phyloP scores from a whole-genome alignment of 2,797 vertebrate species.

The Rhodeus uyekii region DNA sequence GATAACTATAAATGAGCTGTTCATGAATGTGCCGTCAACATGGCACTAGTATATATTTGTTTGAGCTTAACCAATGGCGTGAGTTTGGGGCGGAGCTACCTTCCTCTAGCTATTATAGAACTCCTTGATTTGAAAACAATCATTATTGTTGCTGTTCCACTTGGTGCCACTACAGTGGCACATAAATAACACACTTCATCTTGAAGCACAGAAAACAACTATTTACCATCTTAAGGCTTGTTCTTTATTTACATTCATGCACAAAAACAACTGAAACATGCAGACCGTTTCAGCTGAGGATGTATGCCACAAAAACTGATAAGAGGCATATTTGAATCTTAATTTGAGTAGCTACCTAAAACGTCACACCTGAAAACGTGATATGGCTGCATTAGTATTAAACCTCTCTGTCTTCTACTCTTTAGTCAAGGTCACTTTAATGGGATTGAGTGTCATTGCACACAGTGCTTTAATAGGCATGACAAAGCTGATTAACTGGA shows the following conservation, averaged over 20 bases:
- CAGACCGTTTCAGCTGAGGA: neutral
- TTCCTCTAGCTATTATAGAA: neutral
- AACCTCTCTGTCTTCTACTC: slow-evolving; percentile 51
- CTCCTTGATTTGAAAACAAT: slow-evolving; percentile 8
- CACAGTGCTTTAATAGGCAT: slow-evolving; percentile 73
- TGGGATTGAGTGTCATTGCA: slow-evolving; percentile 72
- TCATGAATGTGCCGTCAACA: too few species aligned
- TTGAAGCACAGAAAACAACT: slow-evolving; percentile 11
- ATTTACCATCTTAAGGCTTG: neutral
- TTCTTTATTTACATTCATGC: neutral
- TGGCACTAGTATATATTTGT: too few species aligned
- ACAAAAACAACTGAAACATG: neutral
- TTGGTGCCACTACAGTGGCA: neutral
- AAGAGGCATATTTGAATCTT: neutral
- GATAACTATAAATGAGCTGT: neutral
- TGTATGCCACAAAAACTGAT: neutral
- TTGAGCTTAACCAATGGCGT: neutral
- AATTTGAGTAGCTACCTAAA: neutral
- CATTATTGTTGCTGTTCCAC: neutral
- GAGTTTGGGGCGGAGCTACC: neutral
- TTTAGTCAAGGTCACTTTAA: slow-evolving; percentile 79
- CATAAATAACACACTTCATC: neutral
- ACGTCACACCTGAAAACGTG: slow-evolving; percentile 1
- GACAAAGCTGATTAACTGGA: slow-evolving; percentile 79
- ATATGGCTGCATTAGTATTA: slow-evolving; percentile 54